These are phyloP conservation scores for Drosophila kambysellisi DNA, from an alignment of 2,888 invertebrate species.

Conservation along the genomic window DNA sequence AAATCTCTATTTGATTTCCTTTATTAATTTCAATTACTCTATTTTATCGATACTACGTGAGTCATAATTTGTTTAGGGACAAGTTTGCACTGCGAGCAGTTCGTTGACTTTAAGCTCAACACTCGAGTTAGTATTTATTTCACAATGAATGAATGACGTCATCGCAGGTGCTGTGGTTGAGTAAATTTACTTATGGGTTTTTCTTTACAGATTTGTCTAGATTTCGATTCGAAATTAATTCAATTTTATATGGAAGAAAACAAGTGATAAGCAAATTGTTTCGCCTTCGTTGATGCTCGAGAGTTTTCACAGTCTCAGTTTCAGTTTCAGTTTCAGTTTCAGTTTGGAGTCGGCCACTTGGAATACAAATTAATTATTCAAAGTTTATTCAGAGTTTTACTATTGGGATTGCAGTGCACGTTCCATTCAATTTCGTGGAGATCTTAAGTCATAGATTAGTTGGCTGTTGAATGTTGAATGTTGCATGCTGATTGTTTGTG, in stretches of 20 bases:
- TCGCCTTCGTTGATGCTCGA: neutral
- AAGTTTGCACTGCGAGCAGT: neutral
- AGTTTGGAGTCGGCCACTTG: constrained; percentile 1
- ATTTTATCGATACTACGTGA: neutral
- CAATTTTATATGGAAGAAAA: neutral
- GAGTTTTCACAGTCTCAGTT: constrained; percentile 1
- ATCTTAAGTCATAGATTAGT: constrained; percentile 32
- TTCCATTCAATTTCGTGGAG: constrained; percentile 16
- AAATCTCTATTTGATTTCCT: neutral
- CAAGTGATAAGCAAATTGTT: constrained; percentile 21
- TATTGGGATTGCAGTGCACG: constrained; percentile 28
- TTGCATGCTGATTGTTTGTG: constrained; percentile 26
- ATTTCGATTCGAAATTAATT: neutral
- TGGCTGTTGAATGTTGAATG: neutral
- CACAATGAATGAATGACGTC: neutral
- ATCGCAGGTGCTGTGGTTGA: neutral
- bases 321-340: neutral
- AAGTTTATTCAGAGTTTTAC: constrained; percentile 9
- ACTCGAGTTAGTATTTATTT: neutral
- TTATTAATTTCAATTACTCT: neutral
- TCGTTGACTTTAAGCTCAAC: neutral
- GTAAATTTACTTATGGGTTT: neutral
- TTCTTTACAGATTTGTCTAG: neutral
- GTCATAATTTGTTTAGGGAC: neutral
- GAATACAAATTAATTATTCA: constrained; percentile 34